These are phyloP conservation scores for Lepidurus packardi DNA, from an alignment of 1,140 invertebrate species.

Conservation along the genomic window DNA sequence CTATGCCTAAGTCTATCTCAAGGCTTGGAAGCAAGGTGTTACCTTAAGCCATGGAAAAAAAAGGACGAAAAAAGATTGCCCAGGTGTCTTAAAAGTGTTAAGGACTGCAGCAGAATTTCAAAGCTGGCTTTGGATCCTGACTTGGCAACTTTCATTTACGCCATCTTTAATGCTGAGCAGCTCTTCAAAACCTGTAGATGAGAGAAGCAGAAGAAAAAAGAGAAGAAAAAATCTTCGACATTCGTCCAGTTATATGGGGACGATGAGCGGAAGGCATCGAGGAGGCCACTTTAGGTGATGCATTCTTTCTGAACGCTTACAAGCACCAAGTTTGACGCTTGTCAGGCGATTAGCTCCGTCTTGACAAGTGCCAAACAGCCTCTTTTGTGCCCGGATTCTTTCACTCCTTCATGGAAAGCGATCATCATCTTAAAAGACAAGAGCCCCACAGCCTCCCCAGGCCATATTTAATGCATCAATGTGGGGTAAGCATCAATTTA, in stretches of 20 bases:
- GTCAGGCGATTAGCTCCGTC: constrained; percentile 12
- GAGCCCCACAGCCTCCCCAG: neutral
- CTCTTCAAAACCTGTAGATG: neutral
- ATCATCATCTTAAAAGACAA: constrained; percentile 7
- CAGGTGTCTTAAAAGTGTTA: neutral
- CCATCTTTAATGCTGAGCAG: neutral
- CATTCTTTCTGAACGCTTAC: constrained; percentile 19
- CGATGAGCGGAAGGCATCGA: neutral
- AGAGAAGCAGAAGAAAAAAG: neutral
- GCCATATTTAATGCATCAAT: constrained; percentile 15
- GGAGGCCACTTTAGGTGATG: constrained; percentile 14
- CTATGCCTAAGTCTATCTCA: constrained; percentile 1
- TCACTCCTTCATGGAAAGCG: neutral
- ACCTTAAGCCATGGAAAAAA: neutral
- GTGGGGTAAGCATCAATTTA: neutral
- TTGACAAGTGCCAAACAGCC: constrained; percentile 18
- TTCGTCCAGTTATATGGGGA: neutral
- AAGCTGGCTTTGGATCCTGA: constrained; percentile 2
- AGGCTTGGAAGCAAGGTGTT: neutral
- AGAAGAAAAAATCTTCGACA: too few species aligned
- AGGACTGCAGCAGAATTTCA: neutral
- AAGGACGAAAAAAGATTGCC: neutral
- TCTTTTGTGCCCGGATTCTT: constrained; percentile 15
- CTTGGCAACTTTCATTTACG: constrained; percentile 21
- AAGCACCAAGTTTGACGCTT: constrained; percentile 21